A percentile compares a stretch with the other conserved stretches of the same genome.
phyloP scores from a whole-genome alignment of 2,797 vertebrate species.

The Enteromius afrohamiltoni region DNA sequence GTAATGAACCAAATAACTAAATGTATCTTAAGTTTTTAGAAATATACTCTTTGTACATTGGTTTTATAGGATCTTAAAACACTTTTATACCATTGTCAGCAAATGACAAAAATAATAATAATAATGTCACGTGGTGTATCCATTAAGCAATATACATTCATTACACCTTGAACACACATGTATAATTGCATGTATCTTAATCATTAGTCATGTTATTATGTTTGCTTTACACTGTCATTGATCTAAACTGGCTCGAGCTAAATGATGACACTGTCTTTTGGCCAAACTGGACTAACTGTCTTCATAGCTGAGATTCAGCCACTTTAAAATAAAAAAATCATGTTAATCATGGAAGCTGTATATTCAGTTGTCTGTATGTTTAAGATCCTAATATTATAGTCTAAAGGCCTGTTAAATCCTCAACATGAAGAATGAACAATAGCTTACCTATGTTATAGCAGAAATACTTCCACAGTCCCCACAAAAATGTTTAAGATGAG shows the following conservation, averaged over 20 bases:
- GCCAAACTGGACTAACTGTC: neutral
- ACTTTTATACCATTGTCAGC: neutral
- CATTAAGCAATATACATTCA: neutral
- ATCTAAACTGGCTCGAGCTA: neutral
- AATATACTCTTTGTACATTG: neutral
- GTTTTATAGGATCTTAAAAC: neutral
- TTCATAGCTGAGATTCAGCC: neutral
- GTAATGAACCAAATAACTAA: neutral
- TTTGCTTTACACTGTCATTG: neutral
- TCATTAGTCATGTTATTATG: neutral
- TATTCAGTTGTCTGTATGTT: neutral
- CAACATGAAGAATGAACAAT: neutral
- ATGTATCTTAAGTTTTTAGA: neutral
- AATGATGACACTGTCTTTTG: neutral
- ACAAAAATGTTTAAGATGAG: neutral
- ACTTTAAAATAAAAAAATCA: neutral
- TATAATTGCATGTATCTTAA: neutral
- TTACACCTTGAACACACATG: neutral
- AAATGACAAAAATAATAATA: neutral
- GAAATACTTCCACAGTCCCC: neutral
- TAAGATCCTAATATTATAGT: neutral
- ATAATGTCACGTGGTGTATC: neutral
- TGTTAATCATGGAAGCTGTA: neutral
- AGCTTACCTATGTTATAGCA: neutral
- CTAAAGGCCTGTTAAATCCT: neutral